phyloP scores from a whole-genome alignment of 2,888 invertebrate species.

The Acronicta aceris region DNA sequence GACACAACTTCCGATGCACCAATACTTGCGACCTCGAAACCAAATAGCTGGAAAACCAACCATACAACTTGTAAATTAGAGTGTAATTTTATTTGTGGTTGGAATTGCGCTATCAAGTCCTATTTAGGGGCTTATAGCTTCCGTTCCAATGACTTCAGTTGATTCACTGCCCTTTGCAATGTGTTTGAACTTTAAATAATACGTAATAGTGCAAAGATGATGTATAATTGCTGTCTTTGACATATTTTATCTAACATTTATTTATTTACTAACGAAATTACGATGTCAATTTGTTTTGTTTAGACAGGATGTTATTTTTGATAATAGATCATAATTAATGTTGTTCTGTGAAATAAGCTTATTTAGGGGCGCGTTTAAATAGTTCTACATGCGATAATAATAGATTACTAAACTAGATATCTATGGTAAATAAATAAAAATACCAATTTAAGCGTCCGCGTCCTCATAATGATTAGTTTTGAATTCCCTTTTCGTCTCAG shows the following conservation, averaged over 20 bases:
- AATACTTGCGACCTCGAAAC: slow-evolving; percentile 3
- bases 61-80: rapidly evolving
- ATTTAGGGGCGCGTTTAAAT: too few species aligned
- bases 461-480: slow-evolving; percentile 2
- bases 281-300: slow-evolving; percentile 7
- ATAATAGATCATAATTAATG: too few species aligned
- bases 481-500: background rate
- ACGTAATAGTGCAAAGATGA: slow-evolving; percentile 10
- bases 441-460: too few species aligned
- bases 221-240: slow-evolving; percentile 10
- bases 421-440: too few species aligned
- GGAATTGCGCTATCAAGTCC: slow-evolving; percentile 41
- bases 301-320: too few species aligned
- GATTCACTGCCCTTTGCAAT: slow-evolving; percentile 61
- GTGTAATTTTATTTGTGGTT: slow-evolving; percentile 16
- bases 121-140: slow-evolving; percentile 62
- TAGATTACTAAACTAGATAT: too few species aligned
- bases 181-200: slow-evolving; percentile 31
- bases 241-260: slow-evolving; percentile 16
- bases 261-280: slow-evolving; percentile 15
- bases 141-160: slow-evolving; percentile 78
- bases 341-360: too few species aligned
- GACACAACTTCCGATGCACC: slow-evolving; percentile 47
- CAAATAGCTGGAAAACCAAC: slow-evolving; percentile 9
- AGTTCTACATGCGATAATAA: too few species aligned